These are phyloP conservation scores for Triops cancriformis DNA, from an alignment of 1,140 invertebrate species.

Conservation along the genomic window DNA sequence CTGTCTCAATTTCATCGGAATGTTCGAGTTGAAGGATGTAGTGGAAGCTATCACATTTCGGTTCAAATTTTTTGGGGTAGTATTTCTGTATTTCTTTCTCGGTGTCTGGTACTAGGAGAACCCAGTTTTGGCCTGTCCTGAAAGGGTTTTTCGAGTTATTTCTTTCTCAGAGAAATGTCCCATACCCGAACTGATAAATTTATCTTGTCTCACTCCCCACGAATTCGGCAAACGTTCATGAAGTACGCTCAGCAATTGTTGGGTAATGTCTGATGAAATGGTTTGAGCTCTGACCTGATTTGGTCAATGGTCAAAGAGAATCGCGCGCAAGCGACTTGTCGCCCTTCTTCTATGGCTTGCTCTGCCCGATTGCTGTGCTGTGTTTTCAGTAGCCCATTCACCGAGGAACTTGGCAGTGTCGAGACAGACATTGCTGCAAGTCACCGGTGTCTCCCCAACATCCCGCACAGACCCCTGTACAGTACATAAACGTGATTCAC, in stretches of 20 bases:
- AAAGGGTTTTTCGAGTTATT: not conserved
- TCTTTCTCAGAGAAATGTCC: not conserved
- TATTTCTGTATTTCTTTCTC: no score
- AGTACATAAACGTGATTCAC: not conserved
- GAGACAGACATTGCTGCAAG: not conserved
- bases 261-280: conserved; percentile 6
- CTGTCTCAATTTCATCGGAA: no score
- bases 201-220: not conserved
- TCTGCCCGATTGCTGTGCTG: not conserved
- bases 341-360: not conserved
- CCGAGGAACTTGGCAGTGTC: not conserved
- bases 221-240: not conserved
- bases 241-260: not conserved
- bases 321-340: conserved; percentile 8
- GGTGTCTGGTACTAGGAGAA: no score
- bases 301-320: conserved; percentile 4
- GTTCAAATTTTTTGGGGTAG: no score
- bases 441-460: not conserved
- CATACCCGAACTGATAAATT: not conserved
- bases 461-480: not conserved
- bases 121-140: no score
- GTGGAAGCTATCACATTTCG: no score
- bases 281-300: conserved; percentile 13
- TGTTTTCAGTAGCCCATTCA: not conserved
- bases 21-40: no score